These are phyloP conservation scores for Scolanthus callimorphus DNA, from an alignment of 92 coral and sea anemone species.

Conservation along the genomic window DNA sequence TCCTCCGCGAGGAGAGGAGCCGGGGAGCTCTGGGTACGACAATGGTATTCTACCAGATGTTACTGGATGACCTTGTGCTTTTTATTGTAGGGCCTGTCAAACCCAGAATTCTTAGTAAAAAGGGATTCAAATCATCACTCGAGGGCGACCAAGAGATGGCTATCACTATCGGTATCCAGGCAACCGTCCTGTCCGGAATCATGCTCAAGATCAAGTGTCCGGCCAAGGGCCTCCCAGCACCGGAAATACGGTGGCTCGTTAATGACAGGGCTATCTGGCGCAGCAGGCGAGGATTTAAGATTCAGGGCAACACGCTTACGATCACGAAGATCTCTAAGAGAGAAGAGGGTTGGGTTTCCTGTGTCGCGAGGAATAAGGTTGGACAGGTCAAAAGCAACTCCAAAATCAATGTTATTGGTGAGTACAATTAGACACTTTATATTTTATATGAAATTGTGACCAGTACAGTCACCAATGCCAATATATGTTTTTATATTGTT, in stretches of 20 bases:
- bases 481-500: too few relatives aligned
- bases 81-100: constrained; percentile 11
- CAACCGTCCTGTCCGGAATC: constrained; percentile 56
- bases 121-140: constrained; percentile 16
- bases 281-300: neutral
- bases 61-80: too few relatives aligned
- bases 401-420: constrained; percentile 54
- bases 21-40: neutral
- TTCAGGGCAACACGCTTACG: constrained; percentile 24
- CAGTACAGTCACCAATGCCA: neutral
- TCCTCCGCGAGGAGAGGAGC: too few relatives aligned
- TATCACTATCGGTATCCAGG: constrained; percentile 51
- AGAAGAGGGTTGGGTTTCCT: constrained; percentile 66
- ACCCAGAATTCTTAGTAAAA: constrained; percentile 11
- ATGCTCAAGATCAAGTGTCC: constrained; percentile 45
- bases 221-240: constrained; percentile 61
- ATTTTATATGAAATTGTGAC: too few relatives aligned
- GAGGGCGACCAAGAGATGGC: constrained; percentile 16
- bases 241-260: constrained; percentile 51
- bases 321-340: constrained; percentile 34
- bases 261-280: constrained; percentile 28
- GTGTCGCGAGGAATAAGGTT: constrained; percentile 78
- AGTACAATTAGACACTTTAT: neutral
- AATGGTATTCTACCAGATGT: neutral
- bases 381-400: constrained; percentile 50